Evolutionary conservation across 2,888 invertebrate species (phyloP).

Genomic region (Euplagia quadripunctaria): DNA sequence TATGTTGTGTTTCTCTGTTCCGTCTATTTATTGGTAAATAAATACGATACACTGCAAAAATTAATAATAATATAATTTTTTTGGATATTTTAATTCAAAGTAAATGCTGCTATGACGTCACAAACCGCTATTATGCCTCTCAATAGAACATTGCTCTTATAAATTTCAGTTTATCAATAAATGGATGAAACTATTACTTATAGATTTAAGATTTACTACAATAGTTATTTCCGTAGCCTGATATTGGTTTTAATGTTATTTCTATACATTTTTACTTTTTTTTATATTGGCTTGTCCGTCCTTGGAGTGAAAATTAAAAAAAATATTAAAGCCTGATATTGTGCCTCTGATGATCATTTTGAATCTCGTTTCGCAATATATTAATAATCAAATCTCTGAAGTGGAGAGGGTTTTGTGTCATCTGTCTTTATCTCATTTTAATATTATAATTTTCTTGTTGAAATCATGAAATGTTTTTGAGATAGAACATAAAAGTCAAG

Average conservation of each 20-base stretch:
- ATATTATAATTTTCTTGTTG: not conserved
- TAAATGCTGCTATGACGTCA: constrained; percentile 2
- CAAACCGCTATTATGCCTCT: not conserved
- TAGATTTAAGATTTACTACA: constrained; percentile 43
- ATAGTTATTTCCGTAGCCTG: constrained; percentile 36
- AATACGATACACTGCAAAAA: not conserved
- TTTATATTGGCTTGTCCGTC: constrained; percentile 79
- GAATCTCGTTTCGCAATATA: constrained; percentile 70
- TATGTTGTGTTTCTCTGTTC: constrained; percentile 31
- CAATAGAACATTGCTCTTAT: not conserved
- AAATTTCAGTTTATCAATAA: constrained; percentile 20
- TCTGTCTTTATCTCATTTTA: not conserved
- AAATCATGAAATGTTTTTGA: not conserved
- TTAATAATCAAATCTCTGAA: constrained; percentile 39
- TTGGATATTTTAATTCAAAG: not conserved
- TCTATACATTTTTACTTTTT: constrained; percentile 33
- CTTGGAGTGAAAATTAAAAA: constrained; percentile 69
- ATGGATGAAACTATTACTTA: constrained; percentile 34
- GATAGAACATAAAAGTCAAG: not conserved
- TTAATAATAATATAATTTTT: not conserved
- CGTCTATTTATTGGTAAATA: constrained; percentile 36
- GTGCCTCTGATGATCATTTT: constrained; percentile 78
- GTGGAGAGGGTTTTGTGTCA: constrained; percentile 40
- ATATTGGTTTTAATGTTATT: constrained; percentile 34
- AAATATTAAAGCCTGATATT: constrained; percentile 76